Evolutionary conservation across 2,113 vertebrate species (phyloP).

Genomic region (Rhea americana): DNA sequence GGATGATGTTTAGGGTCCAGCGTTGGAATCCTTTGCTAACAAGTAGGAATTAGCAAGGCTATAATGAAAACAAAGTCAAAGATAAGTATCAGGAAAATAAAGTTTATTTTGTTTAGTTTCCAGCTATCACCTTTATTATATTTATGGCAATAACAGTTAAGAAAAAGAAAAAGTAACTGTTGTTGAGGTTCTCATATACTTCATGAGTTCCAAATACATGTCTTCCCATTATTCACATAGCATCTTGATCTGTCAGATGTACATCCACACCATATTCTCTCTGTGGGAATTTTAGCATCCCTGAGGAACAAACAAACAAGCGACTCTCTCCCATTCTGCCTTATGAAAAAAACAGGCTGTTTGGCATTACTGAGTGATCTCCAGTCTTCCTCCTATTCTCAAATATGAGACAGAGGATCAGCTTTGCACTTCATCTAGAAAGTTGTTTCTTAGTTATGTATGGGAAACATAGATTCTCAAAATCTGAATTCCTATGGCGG

Average conservation of each 20-base stretch:
- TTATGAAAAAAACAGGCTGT: background rate
- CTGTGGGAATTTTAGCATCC: background rate
- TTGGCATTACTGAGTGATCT: background rate
- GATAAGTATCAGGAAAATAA: background rate
- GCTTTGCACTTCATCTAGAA: background rate
- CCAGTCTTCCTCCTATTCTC: background rate
- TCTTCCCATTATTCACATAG: background rate
- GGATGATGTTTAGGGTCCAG: background rate
- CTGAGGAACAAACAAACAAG: background rate
- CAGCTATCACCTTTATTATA: too few species aligned
- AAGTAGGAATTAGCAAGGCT: background rate
- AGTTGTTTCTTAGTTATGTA: background rate
- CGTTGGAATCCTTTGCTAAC: background rate
- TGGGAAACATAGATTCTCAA: background rate
- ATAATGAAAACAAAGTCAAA: background rate
- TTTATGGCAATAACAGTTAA: background rate
- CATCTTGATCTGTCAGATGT: background rate
- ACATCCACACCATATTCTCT: background rate
- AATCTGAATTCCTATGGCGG: background rate
- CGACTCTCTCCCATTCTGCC: background rate
- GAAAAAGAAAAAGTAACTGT: background rate
- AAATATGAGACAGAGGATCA: background rate
- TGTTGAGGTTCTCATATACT: background rate
- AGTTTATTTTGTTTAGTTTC: background rate
- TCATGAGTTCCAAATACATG: background rate